These are phyloP conservation scores for Gila orcuttii DNA, from an alignment of 2,113 vertebrate genomes.

Conservation along the genomic window DNA sequence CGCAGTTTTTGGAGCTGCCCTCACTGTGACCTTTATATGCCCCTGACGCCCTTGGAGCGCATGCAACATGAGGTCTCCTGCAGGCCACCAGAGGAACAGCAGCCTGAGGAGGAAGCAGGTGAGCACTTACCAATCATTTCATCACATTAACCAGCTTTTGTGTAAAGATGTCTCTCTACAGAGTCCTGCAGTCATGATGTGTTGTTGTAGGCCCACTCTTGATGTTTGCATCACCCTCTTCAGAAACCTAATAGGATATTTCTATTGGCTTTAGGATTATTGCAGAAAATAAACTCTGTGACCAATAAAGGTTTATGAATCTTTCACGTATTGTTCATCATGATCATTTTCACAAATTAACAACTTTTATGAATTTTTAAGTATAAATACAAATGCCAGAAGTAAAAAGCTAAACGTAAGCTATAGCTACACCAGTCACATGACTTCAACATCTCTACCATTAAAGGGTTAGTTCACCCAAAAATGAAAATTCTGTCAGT, in stretches of 20 bases:
- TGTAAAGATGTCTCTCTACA: not conserved
- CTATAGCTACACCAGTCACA: not conserved
- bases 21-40: slow-evolving; percentile 84
- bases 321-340: not conserved
- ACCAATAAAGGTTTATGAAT: not conserved
- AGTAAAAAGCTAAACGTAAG: not conserved
- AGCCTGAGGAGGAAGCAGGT: slow-evolving; percentile 45
- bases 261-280: not conserved
- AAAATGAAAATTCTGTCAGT: no score
- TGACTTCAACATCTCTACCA: not conserved
- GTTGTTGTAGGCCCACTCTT: not conserved
- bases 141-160: not conserved
- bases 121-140: not conserved
- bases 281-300: not conserved
- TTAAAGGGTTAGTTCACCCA: not conserved
- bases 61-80: slow-evolving; percentile 84
- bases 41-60: slow-evolving; percentile 87
- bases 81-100: slow-evolving; percentile 67
- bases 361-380: not conserved
- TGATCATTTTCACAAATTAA: no score
- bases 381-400: not conserved
- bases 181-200: not conserved
- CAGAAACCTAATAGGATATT: not conserved
- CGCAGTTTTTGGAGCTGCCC: slow-evolving; percentile 92
- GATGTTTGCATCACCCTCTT: not conserved